These are phyloP conservation scores for Sminthopsis crassicaudata DNA, from an alignment of 2,113 vertebrate species.

Conservation along the genomic window DNA sequence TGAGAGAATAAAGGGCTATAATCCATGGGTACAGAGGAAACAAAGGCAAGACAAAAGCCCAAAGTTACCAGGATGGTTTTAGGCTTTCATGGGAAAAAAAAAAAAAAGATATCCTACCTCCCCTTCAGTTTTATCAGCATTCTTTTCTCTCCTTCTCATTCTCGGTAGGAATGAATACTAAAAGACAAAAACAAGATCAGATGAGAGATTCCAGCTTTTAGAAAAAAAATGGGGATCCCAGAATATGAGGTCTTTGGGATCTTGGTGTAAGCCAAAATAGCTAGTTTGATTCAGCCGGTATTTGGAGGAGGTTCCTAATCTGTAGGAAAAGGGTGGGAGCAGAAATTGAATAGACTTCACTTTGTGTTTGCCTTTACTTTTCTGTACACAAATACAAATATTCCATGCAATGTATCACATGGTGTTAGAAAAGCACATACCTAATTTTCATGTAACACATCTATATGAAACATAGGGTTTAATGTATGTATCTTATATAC, in stretches of 20 bases:
- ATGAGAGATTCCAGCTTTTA: not conserved
- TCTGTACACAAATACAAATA: no score
- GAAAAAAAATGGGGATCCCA: not conserved
- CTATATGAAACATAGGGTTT: no score
- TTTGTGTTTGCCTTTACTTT: no score
- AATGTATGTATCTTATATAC: no score
- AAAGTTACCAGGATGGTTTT: not conserved
- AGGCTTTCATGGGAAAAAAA: no score
- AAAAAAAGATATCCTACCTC: no score
- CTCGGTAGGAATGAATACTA: not conserved
- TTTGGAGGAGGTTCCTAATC: not conserved
- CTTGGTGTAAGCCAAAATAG: not conserved
- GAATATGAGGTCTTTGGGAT: not conserved
- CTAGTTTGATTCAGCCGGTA: not conserved
- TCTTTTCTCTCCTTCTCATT: not conserved
- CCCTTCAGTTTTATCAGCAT: not conserved
- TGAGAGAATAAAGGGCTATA: not conserved
- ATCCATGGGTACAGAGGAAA: not conserved
- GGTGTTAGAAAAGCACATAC: no score
- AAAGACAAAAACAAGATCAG: not conserved
- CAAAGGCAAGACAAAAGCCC: not conserved
- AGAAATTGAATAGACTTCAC: no score
- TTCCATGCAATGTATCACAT: no score
- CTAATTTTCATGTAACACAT: no score
- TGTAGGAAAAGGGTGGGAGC: no score